phyloP scores from a whole-genome alignment of 2,888 invertebrate genomes.

The Luperina nickerlii region DNA sequence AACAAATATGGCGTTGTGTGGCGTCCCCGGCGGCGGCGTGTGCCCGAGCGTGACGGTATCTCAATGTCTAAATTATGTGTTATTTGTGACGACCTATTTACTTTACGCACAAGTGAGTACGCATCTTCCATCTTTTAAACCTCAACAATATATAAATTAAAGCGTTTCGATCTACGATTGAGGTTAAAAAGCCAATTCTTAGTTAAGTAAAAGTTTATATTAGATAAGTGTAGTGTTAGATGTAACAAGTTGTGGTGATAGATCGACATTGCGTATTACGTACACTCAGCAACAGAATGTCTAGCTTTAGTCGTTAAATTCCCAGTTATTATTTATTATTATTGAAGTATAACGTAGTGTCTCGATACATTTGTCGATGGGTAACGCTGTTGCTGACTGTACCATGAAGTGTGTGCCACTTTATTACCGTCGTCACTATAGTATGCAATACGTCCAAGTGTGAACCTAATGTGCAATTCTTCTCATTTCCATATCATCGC shows the following conservation, averaged over 20 bases:
- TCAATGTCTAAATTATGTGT: slow-evolving; percentile 72
- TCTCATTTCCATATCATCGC: slow-evolving; percentile 88
- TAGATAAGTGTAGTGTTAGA: slow-evolving; percentile 85
- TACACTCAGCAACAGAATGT: slow-evolving; percentile 74
- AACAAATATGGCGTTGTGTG: slow-evolving; percentile 52
- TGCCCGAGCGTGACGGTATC: slow-evolving; percentile 59
- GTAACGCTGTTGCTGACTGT: slow-evolving; percentile 65
- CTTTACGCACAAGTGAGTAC: slow-evolving; percentile 81
- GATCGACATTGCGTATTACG: slow-evolving; percentile 77
- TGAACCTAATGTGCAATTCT: slow-evolving; percentile 89
- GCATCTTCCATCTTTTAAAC: slow-evolving; percentile 78
- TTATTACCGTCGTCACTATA: slow-evolving; percentile 74
- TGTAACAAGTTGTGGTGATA: slow-evolving; percentile 79
- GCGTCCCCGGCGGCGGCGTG: slow-evolving; percentile 59
- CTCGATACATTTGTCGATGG: slow-evolving; percentile 46
- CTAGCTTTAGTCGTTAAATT: slow-evolving; percentile 45
- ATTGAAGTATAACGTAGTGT: slow-evolving; percentile 37
- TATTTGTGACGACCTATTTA: slow-evolving; percentile 72
- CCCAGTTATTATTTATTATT: slow-evolving; percentile 64
- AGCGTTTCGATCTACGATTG: slow-evolving; percentile 77
- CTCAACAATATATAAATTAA: slow-evolving; percentile 71
- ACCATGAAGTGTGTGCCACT: slow-evolving; percentile 73
- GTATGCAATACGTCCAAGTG: slow-evolving; percentile 87
- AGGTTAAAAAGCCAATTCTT: slow-evolving; percentile 86
- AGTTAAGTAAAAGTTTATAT: slow-evolving; percentile 86